Evolutionary conservation across 2,113 vertebrate genomes (phyloP).

Genomic region (Eptesicus fuscus): DNA sequence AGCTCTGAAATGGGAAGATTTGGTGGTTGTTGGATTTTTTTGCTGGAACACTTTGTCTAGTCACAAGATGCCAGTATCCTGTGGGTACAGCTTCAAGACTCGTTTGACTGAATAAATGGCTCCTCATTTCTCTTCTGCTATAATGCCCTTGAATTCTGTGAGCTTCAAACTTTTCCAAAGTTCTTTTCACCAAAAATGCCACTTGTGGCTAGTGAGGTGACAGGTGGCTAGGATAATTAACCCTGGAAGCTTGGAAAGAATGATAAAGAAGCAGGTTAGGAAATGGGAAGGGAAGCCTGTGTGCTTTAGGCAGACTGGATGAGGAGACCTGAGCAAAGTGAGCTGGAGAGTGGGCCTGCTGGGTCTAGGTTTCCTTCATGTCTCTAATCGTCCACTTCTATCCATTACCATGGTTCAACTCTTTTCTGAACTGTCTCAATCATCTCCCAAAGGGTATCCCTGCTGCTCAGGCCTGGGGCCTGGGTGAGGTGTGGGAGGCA

Average conservation of each 20-base stretch:
- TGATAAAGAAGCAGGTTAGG: not conserved
- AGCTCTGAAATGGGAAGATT: not conserved
- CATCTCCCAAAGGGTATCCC: not conserved
- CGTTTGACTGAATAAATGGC: not conserved
- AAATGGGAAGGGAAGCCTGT: not conserved
- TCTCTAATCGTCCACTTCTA: not conserved
- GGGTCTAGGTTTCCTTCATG: not conserved
- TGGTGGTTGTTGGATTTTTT: not conserved
- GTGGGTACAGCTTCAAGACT: not conserved
- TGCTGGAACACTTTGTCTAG: not conserved
- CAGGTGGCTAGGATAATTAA: not conserved
- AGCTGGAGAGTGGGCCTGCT: too few relatives aligned
- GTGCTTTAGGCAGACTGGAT: not conserved
- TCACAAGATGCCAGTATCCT: not conserved
- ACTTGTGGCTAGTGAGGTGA: not conserved
- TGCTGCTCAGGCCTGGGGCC: not conserved
- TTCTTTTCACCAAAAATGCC: not conserved
- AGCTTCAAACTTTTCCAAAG: not conserved
- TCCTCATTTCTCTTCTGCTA: not conserved
- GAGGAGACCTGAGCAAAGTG: fast-evolving
- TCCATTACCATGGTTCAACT: fast-evolving
- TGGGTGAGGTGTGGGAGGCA: not conserved
- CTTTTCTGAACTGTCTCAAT: not conserved
- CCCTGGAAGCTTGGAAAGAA: not conserved
- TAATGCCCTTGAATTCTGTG: not conserved